Evolutionary conservation across 2,797 vertebrate genomes (phyloP).

Genomic region (Carcharodon carcharias): DNA sequence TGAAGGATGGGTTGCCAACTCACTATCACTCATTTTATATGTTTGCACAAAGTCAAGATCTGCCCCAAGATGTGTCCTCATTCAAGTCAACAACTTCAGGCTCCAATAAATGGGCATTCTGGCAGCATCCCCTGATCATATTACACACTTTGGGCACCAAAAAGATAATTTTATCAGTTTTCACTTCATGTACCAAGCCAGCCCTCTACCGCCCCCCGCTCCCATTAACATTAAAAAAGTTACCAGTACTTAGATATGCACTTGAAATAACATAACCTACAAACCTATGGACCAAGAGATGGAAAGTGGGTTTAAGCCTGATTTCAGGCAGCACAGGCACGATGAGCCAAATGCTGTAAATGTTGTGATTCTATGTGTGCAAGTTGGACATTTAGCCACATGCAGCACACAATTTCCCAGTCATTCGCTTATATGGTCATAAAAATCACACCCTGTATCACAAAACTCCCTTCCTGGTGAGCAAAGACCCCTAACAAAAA

Average conservation of each 20-base stretch:
- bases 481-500: background rate
- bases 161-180: background rate
- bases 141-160: background rate
- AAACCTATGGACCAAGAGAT: too few species aligned
- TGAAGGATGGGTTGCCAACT: background rate
- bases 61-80: background rate
- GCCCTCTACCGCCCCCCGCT: too few species aligned
- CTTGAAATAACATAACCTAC: too few species aligned
- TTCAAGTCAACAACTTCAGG: background rate
- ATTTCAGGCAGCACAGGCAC: too few species aligned
- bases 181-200: background rate
- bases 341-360: too few species aligned
- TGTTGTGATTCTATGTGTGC: too few species aligned
- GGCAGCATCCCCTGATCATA: background rate
- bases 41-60: background rate
- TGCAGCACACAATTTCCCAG: background rate
- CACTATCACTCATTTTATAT: background rate
- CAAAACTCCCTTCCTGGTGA: background rate
- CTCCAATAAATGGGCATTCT: background rate
- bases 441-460: background rate
- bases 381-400: background rate
- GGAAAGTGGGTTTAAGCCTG: too few species aligned
- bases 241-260: too few species aligned
- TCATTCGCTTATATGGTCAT: background rate
- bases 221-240: too few species aligned